phyloP scores from a whole-genome alignment of 1,140 invertebrate genomes.

The Platorchestia sp. region DNA sequence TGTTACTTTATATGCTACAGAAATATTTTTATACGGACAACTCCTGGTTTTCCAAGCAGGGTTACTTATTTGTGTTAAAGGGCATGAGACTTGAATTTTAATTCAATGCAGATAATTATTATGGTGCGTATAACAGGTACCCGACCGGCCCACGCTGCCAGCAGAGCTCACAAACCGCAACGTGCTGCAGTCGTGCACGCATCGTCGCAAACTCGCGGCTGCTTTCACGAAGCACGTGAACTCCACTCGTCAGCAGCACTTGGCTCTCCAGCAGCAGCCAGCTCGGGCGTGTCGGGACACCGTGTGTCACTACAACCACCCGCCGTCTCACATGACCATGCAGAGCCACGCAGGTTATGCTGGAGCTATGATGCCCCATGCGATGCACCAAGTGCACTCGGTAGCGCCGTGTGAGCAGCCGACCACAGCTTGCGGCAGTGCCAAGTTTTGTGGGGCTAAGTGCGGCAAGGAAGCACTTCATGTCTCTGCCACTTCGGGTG shows the following conservation, averaged over 20 bases:
- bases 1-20: background rate
- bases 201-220: conserved; percentile 51
- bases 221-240: conserved; percentile 53
- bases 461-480: background rate
- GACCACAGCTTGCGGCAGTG: background rate
- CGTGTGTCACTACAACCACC: conserved; percentile 30
- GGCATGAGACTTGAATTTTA: background rate
- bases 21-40: background rate
- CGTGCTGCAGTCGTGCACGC: conserved; percentile 34
- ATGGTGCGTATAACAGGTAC: conserved; percentile 59
- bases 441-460: background rate
- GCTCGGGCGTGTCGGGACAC: background rate
- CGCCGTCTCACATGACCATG: background rate
- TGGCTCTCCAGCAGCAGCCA: background rate
- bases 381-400: background rate
- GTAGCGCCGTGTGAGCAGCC: background rate
- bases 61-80: background rate
- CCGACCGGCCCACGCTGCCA: conserved; percentile 48
- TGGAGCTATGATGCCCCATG: background rate
- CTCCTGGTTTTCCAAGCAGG: background rate
- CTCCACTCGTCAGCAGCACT: background rate
- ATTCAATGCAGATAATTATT: background rate
- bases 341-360: background rate
- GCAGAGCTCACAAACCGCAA: conserved; percentile 30
- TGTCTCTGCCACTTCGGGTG: background rate